Percentiles rank a stretch among this genome's conserved stretches.
phyloP scores from a whole-genome alignment of 2,888 invertebrate genomes.

The Koerneria pararmatus region DNA sequence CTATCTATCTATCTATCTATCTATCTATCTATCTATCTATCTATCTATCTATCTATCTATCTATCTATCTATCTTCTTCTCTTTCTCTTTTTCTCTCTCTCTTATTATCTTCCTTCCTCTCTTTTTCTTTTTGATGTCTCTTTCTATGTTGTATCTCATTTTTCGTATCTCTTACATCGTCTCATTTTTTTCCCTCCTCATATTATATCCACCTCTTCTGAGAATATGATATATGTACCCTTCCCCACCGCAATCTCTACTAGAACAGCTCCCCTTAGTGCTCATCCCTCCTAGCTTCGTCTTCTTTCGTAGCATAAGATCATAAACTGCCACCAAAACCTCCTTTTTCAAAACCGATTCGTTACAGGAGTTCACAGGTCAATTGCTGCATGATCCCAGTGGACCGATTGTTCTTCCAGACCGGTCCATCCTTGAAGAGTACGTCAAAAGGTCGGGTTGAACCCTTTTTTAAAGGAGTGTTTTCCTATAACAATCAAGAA shows the following conservation, averaged over 20 bases:
- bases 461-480: background rate
- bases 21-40: background rate
- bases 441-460: constrained; percentile 41
- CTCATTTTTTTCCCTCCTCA: too few species aligned
- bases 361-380: constrained; percentile 20
- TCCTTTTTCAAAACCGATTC: background rate
- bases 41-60: background rate
- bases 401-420: constrained; percentile 51
- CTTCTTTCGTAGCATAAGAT: background rate
- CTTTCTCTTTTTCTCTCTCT: background rate
- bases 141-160: background rate
- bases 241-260: too few species aligned
- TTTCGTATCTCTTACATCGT: too few species aligned
- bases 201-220: too few species aligned
- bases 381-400: constrained; percentile 28
- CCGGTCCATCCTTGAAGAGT: constrained; percentile 53
- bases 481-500: background rate
- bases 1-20: background rate
- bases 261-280: background rate
- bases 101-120: background rate
- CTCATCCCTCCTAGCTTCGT: background rate
- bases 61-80: background rate
- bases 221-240: too few species aligned
- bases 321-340: background rate
- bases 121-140: background rate